Base-by-base conservation (phyloP, 2,113 vertebrate genomes). In the Apistogramma diplotaenia region DNA sequence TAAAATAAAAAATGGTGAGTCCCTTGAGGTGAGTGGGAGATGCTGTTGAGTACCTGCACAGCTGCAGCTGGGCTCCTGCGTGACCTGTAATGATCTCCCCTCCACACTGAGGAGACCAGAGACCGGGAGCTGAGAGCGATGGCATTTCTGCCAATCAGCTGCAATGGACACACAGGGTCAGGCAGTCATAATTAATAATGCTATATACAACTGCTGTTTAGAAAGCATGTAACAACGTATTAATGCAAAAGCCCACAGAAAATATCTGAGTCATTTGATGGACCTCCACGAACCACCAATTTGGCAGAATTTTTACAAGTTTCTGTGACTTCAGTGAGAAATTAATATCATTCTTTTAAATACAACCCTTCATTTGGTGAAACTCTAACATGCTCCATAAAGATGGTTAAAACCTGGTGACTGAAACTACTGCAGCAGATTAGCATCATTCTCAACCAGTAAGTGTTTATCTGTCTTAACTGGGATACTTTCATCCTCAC, bases 81-180 rank as follows among this genome's bases (percentile, higher is more conserved):
- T 27, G 89, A 61, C 65, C 92, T 83, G 75, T 76, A 80, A 8
- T 46, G 80, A 11, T 92, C 80, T 33, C 88, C 89, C 62, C 82
- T 85, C 78, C 76, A 91, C 7, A 74, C 21, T 1, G 91, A 70
- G 9, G 90, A 91, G 46, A 83, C 51, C 2, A 93, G 83, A 54
- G 59, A 77, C n/a, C 93, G 93, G 54, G 94, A 89, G 4, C 94
- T 78, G 2, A 96, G 89, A 70, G 88, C 89, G 12, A 93, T 15
- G 16, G 94, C 91, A 5, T 91, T 89, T 76, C 94, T 62, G 59
- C 96, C 94, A 40, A 96, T 95, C 80, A 95, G 91, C 97, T 98
- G 93, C 70, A 85, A 55, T 51, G 6, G 9, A 82, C 33, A 70
- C 11, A 59, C 13, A 43, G 2, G 3, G 11, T 37, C 1, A 59